A percentile compares a stretch with the other conserved stretches of the same genome.
phyloP scores from a whole-genome alignment of 2,113 vertebrate genomes.

The Sinocyclocheilus anophthalmus region DNA sequence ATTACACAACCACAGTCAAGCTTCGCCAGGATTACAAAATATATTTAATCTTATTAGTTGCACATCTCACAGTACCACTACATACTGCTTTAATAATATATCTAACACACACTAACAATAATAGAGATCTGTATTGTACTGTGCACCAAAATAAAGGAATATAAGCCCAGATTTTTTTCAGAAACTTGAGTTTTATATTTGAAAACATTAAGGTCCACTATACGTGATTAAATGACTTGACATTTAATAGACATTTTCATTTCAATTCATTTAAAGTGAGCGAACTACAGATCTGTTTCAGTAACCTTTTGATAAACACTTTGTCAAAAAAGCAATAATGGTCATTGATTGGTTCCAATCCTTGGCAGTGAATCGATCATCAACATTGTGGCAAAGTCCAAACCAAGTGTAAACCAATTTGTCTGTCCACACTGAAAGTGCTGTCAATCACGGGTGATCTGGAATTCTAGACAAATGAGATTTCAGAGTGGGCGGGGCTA shows the following conservation, averaged over 20 bases:
- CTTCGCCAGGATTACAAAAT: conserved; percentile 38
- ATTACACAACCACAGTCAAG: conserved; percentile 60
- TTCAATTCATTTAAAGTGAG: background rate
- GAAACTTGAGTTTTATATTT: background rate
- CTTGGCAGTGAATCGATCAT: background rate
- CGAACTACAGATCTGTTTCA: background rate
- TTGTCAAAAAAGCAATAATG: background rate
- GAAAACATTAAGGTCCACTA: background rate
- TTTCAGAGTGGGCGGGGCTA: background rate
- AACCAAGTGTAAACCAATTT: background rate
- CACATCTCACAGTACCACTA: background rate
- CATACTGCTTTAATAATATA: conserved; percentile 2
- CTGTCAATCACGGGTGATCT: background rate
- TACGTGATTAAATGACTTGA: background rate
- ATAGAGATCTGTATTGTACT: background rate
- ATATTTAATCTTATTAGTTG: background rate
- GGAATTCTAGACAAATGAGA: background rate
- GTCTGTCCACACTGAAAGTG: background rate
- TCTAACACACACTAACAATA: background rate
- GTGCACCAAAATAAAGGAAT: background rate
- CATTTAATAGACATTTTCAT: background rate
- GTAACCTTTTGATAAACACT: background rate
- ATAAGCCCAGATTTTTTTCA: background rate
- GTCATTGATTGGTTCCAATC: background rate
- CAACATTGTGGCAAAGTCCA: background rate